Evolutionary conservation across 2,888 invertebrate genomes (phyloP).

Genomic region (Drosophila neonasuta): DNA sequence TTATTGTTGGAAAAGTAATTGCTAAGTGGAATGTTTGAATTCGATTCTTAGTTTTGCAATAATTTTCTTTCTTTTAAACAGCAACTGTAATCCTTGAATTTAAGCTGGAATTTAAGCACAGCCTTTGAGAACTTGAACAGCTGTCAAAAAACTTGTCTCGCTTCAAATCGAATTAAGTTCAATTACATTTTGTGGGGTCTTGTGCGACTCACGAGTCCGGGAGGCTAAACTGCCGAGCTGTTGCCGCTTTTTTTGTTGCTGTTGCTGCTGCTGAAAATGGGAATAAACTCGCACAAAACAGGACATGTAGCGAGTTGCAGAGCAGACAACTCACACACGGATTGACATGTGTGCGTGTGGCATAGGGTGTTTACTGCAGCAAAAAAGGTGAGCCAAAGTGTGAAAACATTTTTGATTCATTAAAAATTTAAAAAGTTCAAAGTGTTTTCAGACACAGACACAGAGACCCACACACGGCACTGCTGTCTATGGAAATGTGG

Average conservation of each 20-base stretch:
- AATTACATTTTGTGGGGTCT: conserved; percentile 67
- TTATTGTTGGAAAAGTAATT: conserved; percentile 31
- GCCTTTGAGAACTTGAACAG: conserved; percentile 69
- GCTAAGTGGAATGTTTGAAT: conserved; percentile 15
- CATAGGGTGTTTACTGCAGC: conserved; percentile 30
- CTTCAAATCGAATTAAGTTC: conserved; percentile 77
- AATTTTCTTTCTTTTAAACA: neutral
- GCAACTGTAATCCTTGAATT: conserved; percentile 14
- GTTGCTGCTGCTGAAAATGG: conserved; percentile 58
- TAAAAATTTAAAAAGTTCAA: conserved; percentile 82
- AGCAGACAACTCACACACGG: conserved; percentile 35
- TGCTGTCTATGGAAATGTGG: conserved; percentile 44
- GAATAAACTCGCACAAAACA: conserved; percentile 54
- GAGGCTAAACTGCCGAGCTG: conserved; percentile 41
- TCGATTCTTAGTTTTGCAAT: conserved; percentile 1
- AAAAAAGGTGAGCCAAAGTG: conserved; percentile 68
- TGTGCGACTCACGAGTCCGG: conserved; percentile 24
- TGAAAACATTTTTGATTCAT: conserved; percentile 81
- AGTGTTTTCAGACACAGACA: conserved; percentile 75
- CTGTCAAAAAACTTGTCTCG: conserved; percentile 75
- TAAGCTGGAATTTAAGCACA: conserved; percentile 32
- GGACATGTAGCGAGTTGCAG: conserved; percentile 40
- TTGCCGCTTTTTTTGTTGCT: conserved; percentile 33
- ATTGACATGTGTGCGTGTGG: conserved; percentile 4
- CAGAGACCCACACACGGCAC: conserved; percentile 16